Percentiles rank a stretch among this genome's conserved stretches.
phyloP scores from a whole-genome alignment of 2,797 vertebrate species.

The Allobates femoralis region DNA sequence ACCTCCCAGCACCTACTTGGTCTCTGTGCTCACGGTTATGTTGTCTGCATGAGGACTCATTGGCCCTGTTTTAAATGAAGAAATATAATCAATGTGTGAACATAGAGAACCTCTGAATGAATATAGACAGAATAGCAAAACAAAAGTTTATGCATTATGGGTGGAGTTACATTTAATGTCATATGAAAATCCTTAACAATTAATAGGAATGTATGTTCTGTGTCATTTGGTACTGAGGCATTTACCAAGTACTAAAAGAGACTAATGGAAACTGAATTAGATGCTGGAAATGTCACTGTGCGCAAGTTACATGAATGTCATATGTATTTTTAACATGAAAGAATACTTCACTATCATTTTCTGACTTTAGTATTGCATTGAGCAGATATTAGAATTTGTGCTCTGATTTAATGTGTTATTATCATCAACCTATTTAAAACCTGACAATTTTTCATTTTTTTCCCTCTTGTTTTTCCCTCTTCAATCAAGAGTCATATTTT shows the following conservation, averaged over 20 bases:
- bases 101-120: neutral
- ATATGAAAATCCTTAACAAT: slow-evolving; percentile 3
- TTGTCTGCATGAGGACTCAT: no score
- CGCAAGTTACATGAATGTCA: slow-evolving; percentile 30
- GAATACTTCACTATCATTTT: neutral
- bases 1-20: no score
- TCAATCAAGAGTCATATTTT: no score
- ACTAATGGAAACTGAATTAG: slow-evolving; percentile 40
- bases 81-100: no score
- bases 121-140: neutral
- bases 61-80: no score
- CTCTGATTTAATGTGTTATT: neutral
- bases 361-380: neutral
- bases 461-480: no score
- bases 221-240: neutral
- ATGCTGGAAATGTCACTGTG: slow-evolving; percentile 39
- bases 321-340: slow-evolving; percentile 37
- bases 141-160: neutral
- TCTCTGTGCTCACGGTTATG: no score
- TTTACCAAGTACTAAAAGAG: neutral
- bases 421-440: no score
- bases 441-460: no score
- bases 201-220: neutral
- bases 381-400: neutral
- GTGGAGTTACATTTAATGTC: slow-evolving; percentile 1